Conservation (phyloP, 2,113 vertebrate species). For the Nicator chloris region DNA sequence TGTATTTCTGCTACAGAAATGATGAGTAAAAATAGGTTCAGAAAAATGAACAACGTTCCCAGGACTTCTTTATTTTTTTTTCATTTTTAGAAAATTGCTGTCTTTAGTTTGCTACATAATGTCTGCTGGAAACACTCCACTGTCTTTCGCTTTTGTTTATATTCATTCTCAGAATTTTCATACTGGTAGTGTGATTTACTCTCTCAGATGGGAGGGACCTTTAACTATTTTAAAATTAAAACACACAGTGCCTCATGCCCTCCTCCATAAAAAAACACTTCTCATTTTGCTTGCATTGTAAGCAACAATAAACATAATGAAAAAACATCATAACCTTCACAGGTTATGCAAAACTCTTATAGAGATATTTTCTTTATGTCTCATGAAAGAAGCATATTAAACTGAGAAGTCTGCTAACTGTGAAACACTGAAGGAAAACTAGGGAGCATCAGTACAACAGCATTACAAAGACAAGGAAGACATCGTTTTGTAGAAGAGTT, state of each 20-base stretch:
- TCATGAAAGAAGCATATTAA: neutral
- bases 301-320: neutral
- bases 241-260: neutral
- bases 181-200: neutral
- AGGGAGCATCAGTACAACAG: neutral
- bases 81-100: neutral
- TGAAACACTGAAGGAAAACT: neutral
- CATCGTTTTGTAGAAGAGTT: neutral
- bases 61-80: neutral
- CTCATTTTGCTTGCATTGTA: neutral
- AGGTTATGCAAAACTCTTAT: neutral
- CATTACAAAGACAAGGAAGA: neutral
- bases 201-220: neutral
- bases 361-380: neutral
- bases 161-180: neutral
- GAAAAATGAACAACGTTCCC: neutral
- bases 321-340: neutral
- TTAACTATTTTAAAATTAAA: neutral
- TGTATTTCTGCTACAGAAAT: neutral
- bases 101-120: neutral
- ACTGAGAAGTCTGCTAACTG: neutral
- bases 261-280: fast-evolving
- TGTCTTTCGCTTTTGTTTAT: neutral
- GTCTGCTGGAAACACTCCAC: neutral
- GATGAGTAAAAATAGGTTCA: neutral